A percentile compares a stretch with the other conserved stretches of the same genome.
Evolutionary conservation across 2,797 vertebrate genomes (phyloP).

Genomic region (Chaenodraco wilsoni): DNA sequence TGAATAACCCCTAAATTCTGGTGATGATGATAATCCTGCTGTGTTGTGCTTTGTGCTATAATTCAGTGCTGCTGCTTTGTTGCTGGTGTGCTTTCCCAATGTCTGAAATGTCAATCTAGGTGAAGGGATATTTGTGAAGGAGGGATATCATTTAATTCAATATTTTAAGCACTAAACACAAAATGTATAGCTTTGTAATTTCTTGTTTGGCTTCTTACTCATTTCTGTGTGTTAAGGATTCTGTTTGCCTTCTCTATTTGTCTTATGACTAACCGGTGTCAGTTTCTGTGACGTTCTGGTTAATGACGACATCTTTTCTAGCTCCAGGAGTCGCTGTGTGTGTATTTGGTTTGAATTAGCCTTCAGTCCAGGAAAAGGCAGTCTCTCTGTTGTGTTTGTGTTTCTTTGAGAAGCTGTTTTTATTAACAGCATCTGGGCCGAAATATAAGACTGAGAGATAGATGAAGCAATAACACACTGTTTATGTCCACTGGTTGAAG

Average conservation of each 20-base stretch:
- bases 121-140: slow-evolving; percentile 29
- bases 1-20: slow-evolving; percentile 67
- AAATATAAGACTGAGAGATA: slow-evolving; percentile 32
- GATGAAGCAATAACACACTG: slow-evolving; percentile 25
- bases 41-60: slow-evolving; percentile 66
- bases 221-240: slow-evolving; percentile 16
- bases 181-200: not conserved
- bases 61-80: slow-evolving; percentile 69
- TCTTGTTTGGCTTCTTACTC: slow-evolving; percentile 24
- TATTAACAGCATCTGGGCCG: slow-evolving; percentile 68
- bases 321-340: slow-evolving; percentile 14
- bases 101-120: slow-evolving; percentile 47
- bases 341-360: slow-evolving; percentile 43
- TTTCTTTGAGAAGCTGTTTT: slow-evolving; percentile 57
- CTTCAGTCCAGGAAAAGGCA: slow-evolving; percentile 10
- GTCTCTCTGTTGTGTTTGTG: slow-evolving; percentile 28
- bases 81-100: slow-evolving; percentile 63
- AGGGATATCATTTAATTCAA: slow-evolving; percentile 5
- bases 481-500: slow-evolving; percentile 12
- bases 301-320: slow-evolving; percentile 21
- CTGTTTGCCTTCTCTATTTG: slow-evolving; percentile 32
- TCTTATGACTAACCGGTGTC: slow-evolving; percentile 12
- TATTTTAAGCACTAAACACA: not conserved
- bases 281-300: slow-evolving; percentile 20
- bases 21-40: slow-evolving; percentile 67